Evolutionary conservation across 2,113 vertebrate genomes (phyloP).

Genomic region (Podarcis muralis): DNA sequence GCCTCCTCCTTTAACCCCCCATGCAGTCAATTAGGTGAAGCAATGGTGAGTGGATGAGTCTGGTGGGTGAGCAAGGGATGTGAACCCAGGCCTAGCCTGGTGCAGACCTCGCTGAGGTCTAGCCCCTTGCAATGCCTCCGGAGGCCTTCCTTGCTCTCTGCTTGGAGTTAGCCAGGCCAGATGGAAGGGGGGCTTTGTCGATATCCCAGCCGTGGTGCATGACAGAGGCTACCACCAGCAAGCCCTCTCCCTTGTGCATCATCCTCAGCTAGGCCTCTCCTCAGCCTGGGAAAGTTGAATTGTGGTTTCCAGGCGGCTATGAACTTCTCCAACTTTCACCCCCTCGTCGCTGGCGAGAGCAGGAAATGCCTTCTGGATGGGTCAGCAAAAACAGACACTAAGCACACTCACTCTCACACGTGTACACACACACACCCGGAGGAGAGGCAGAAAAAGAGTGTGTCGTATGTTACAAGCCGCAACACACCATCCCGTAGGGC

Average conservation of each 20-base stretch:
- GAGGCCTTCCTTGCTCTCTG: too few species aligned
- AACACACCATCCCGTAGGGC: not conserved
- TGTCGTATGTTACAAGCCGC: not conserved
- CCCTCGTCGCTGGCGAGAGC: constrained; percentile 17
- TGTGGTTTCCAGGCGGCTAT: constrained; percentile 27
- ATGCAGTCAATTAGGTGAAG: not conserved
- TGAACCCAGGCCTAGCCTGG: not conserved
- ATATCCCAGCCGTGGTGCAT: not conserved
- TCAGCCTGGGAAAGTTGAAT: constrained; percentile 24
- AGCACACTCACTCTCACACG: not conserved
- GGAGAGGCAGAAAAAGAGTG: not conserved
- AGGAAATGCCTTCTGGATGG: constrained; percentile 36
- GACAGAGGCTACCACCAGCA: not conserved
- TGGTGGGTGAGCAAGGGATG: not conserved
- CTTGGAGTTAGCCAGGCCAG: not conserved
- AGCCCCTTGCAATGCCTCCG: not conserved
- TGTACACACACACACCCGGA: not conserved
- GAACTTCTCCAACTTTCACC: constrained; percentile 32
- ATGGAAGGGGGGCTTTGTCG: not conserved
- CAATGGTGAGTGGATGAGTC: not conserved
- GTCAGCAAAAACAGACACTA: constrained; percentile 14
- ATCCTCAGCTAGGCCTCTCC: not conserved
- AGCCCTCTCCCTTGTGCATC: not conserved
- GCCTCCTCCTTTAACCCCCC: not conserved
- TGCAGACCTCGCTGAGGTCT: not conserved